phyloP scores from a whole-genome alignment of 2,888 invertebrate genomes.

The Xanthorhoe spadicearia region DNA sequence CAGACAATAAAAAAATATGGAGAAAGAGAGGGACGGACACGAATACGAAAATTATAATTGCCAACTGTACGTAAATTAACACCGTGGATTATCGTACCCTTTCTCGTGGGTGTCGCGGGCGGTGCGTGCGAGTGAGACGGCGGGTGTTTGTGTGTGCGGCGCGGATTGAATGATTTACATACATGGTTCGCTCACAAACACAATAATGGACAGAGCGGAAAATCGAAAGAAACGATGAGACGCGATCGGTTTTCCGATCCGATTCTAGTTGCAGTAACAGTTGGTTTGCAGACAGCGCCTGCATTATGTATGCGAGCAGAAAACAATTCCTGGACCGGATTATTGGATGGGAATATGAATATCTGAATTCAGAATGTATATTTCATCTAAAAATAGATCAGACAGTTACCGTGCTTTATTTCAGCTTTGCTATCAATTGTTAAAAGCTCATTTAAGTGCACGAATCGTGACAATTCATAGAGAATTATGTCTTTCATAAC shows the following conservation, averaged over 20 bases:
- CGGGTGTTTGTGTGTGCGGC: slow-evolving; percentile 64
- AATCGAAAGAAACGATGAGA: slow-evolving; percentile 75
- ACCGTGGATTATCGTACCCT: slow-evolving; percentile 65
- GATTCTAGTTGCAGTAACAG: slow-evolving; percentile 49
- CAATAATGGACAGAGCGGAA: slow-evolving; percentile 78
- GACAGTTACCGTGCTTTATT: slow-evolving; percentile 5
- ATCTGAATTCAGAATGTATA: slow-evolving; percentile 42
- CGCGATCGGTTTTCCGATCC: slow-evolving; percentile 73
- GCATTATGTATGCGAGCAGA: slow-evolving; percentile 66
- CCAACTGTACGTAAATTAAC: slow-evolving; percentile 84
- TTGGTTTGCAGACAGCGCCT: slow-evolving; percentile 49
- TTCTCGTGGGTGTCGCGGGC: slow-evolving; percentile 40
- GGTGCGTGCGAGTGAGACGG: slow-evolving; percentile 58
- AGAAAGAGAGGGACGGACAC: slow-evolving; percentile 74
- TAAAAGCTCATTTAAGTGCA: background rate
- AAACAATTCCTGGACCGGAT: slow-evolving; percentile 51
- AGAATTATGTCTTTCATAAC: background rate
- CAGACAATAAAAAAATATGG: slow-evolving; percentile 70
- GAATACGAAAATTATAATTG: slow-evolving; percentile 83
- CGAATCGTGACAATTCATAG: background rate
- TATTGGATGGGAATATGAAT: slow-evolving; percentile 51
- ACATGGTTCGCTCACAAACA: slow-evolving; percentile 76
- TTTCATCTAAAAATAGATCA: slow-evolving; percentile 29
- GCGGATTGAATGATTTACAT: slow-evolving; percentile 73
- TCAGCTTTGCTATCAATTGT: background rate